Base-by-base conservation (phyloP, 2,113 vertebrate species). In the Pelecanoides urinatrix region DNA sequence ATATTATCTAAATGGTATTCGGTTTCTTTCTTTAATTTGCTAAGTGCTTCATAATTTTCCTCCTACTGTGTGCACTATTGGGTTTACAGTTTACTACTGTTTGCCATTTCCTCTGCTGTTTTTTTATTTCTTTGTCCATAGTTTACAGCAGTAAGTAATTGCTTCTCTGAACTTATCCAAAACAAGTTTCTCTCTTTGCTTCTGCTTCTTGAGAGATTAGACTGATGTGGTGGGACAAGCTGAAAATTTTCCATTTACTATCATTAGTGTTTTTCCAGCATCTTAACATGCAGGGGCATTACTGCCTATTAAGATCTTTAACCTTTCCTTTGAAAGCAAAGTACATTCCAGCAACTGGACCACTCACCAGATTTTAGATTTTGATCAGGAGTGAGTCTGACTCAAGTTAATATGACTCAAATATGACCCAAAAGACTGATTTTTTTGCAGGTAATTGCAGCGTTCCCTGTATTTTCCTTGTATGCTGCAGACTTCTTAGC, bases 21-120 rank as follows among this genome's bases (percentile, higher is more conserved):
- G 6, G 22, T 83, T 93, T 90, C 78, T 71, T 62, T 72, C 58
- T 92, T 89, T 95, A 75, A 88, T 88, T 81, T 93, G 67, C 11
- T 89, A 74, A 92, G 61, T 91, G 68, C 56, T 86, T 89, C 19
- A 29, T 47, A 29, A 47, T 77, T 89, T 93, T 90, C 49, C 15
- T 79, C 45, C 61, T 74, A 26, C 52, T 84, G 29, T 73, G 65
- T 13, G 49, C 21, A 34, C n/a, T 45, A 27, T 3, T 81, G 2
- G 10, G 13, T 72, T 86, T 88, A 79, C 34, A 59, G 19, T 32
- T 82, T 67, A 44, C 19, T 87, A 29, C 34, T 74, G 11, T 71
- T 87, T 76, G 71, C 17, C 30, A 34, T 85, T 96, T 84, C n/a
- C 6, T 45, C 16, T 63, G 27, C 11, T 63, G 56, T 63, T 49